phyloP scores from a whole-genome alignment of 2,113 vertebrate species.

The Gadus macrocephalus region DNA sequence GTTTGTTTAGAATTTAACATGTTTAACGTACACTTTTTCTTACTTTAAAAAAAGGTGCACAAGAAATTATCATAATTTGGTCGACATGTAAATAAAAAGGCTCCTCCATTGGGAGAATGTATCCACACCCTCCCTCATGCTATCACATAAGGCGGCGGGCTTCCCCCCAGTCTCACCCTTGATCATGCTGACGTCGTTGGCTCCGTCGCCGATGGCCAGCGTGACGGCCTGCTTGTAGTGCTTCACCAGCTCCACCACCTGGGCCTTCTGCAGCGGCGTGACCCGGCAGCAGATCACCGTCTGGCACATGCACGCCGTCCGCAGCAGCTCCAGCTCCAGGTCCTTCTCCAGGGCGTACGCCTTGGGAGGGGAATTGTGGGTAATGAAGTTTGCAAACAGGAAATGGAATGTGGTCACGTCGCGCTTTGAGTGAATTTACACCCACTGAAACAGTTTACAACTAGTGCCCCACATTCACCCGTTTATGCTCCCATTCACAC shows the following conservation, averaged over 20 bases:
- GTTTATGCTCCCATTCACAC: too few species aligned
- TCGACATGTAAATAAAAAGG: too few species aligned
- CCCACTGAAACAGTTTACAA: too few species aligned
- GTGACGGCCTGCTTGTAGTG: constrained; percentile 88
- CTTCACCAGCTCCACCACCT: constrained; percentile 93
- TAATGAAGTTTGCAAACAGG: too few species aligned
- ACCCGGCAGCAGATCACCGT: constrained; percentile 93
- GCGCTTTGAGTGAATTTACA: too few species aligned
- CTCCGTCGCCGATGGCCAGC: constrained; percentile 90
- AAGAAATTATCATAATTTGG: too few species aligned
- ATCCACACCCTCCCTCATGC: neutral
- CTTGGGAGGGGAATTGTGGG: constrained; percentile 57
- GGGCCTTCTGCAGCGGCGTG: constrained; percentile 93
- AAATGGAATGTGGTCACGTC: too few species aligned
- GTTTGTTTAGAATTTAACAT: too few species aligned
- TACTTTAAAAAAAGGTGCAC: too few species aligned
- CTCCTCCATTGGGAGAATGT: neutral
- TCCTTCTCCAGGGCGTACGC: constrained; percentile 81
- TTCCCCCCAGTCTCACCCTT: constrained; percentile 72
- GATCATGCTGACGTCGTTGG: constrained; percentile 97
- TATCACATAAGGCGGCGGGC: too few species aligned
- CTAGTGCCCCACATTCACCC: too few species aligned
- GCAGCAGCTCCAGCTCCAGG: constrained; percentile 81
- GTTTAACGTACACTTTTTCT: too few species aligned
- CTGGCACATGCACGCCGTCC: constrained; percentile 87